These are phyloP conservation scores for Wasmannia auropunctata DNA, from an alignment of 1,140 invertebrate genomes.

Conservation along the genomic window DNA sequence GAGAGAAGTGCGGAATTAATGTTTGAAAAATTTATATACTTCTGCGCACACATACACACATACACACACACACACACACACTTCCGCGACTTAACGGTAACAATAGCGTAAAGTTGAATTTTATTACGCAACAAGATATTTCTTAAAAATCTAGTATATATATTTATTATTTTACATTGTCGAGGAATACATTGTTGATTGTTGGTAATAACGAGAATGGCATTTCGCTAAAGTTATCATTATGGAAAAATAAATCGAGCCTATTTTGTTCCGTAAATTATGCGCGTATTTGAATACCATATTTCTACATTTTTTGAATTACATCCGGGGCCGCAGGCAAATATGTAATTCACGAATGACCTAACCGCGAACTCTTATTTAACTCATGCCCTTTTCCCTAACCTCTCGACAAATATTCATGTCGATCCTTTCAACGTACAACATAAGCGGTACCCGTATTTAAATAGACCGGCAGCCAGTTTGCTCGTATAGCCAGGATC, in stretches of 20 bases:
- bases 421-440: neutral
- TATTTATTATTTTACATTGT: neutral
- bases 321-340: neutral
- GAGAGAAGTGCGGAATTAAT: neutral
- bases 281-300: neutral
- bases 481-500: neutral
- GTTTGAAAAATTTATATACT: neutral
- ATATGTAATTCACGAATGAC: neutral
- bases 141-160: neutral
- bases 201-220: neutral
- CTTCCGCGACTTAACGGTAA: neutral
- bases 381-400: neutral
- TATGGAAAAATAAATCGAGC: neutral
- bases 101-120: neutral
- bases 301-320: neutral
- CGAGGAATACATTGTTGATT: neutral
- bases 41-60: neutral
- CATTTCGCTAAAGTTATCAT: neutral
- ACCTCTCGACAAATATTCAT: neutral
- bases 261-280: neutral
- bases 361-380: slow-evolving; percentile 17
- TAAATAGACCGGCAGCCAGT: neutral
- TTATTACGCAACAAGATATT: neutral
- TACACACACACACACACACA: neutral
- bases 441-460: neutral